These are phyloP conservation scores for Sacculina carcini DNA, from an alignment of 2,888 invertebrate species.

Conservation along the genomic window DNA sequence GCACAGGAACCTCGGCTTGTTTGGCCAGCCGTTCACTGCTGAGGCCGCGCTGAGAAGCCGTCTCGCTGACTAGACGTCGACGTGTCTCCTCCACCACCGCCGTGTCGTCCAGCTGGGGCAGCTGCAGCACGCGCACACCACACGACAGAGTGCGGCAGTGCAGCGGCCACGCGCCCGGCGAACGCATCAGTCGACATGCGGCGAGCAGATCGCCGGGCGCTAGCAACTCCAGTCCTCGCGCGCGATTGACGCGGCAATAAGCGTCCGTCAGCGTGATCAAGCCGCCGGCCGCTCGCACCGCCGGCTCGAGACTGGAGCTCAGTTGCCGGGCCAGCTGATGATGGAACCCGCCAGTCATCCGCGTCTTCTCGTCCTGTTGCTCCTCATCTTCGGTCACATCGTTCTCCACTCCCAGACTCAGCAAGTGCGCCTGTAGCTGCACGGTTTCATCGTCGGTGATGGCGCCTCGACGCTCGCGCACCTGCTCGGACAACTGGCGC, in stretches of 20 bases:
- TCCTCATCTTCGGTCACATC: no score
- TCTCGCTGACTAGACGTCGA: constrained; percentile 19
- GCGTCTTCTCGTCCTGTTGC: no score
- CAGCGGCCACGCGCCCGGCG: constrained; percentile 35
- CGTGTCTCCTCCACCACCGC: constrained; percentile 21
- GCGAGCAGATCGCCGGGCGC: constrained; percentile 90
- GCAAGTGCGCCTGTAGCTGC: constrained; percentile 75
- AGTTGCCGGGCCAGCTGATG: constrained; percentile 60
- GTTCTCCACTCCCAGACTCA: constrained; percentile 92
- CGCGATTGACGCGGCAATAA: constrained; percentile 87
- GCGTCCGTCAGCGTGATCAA: constrained; percentile 92
- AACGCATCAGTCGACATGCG: constrained; percentile 48
- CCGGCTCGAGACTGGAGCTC: constrained; percentile 27
- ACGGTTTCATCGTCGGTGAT: constrained; percentile 62
- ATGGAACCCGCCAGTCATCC: constrained; percentile 68
- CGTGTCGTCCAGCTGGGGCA: constrained; percentile 31
- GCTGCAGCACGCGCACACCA: constrained; percentile 80
- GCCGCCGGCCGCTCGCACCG: constrained; percentile 53
- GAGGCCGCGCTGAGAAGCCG: constrained; percentile 29
- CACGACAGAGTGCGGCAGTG: constrained; percentile 63
- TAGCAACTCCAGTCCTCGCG: constrained; percentile 74
- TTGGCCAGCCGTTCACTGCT: constrained; percentile 70
- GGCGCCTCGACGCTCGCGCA: constrained; percentile 27
- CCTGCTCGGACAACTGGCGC: constrained; percentile 69
- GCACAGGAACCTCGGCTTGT: constrained; percentile 51